phyloP scores from a whole-genome alignment of 2,797 vertebrate species.

The Rhinoraja longicauda region DNA sequence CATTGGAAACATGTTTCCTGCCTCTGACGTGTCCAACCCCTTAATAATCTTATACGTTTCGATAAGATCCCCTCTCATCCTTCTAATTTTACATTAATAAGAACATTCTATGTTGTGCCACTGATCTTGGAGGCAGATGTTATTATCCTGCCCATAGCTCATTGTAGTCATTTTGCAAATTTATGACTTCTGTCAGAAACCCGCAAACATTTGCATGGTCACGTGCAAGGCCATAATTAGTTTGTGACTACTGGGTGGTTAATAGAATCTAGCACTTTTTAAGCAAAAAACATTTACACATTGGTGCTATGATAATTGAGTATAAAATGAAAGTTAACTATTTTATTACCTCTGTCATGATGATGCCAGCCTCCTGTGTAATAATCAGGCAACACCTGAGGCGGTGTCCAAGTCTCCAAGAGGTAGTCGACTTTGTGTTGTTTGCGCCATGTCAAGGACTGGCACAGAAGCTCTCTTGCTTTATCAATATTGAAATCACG shows the following conservation, averaged over 20 bases:
- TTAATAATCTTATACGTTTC: too few relatives aligned
- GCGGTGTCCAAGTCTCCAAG: conserved; percentile 86
- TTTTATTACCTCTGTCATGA: conserved; percentile 74
- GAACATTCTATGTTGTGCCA: neutral
- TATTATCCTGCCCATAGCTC: neutral
- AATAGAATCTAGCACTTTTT: neutral
- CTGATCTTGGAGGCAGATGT: neutral
- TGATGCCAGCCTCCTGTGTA: conserved; percentile 97
- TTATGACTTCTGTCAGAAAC: neutral
- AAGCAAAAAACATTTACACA: neutral
- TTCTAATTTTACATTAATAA: neutral
- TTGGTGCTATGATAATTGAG: neutral
- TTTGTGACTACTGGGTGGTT: neutral
- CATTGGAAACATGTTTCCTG: too few relatives aligned
- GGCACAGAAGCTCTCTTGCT: conserved; percentile 82
- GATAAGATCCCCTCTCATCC: too few relatives aligned
- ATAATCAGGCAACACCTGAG: conserved; percentile 86
- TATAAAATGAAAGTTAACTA: neutral
- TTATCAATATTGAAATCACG: conserved; percentile 93
- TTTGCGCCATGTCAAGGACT: conserved; percentile 90
- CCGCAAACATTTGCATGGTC: neutral
- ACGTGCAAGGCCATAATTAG: neutral
- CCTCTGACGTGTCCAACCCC: too few relatives aligned
- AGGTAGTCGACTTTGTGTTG: conserved; percentile 95
- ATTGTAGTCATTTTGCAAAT: neutral